phyloP scores from a whole-genome alignment of 53 echinoderm and acorn worm genomes.

The Mesocentrotus franciscanus region DNA sequence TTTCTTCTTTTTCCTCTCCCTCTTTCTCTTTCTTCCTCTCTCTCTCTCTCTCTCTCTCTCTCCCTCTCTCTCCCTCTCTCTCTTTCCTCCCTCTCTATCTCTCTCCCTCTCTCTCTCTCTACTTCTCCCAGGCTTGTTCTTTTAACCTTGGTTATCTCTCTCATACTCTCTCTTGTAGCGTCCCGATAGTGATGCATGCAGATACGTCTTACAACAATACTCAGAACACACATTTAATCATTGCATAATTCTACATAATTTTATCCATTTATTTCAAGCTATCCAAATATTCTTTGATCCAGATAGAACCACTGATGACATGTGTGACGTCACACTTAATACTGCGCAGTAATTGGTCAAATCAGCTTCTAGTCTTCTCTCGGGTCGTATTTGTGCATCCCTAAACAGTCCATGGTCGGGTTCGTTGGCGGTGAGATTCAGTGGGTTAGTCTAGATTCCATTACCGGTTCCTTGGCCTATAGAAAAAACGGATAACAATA shows the following conservation, averaged over 20 bases:
- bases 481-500: neutral
- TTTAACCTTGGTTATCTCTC: neutral
- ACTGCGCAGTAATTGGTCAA: slow-evolving; percentile 38
- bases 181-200: neutral
- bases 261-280: neutral
- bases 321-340: neutral
- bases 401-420: neutral
- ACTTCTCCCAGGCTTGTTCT: no score
- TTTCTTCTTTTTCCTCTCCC: no score
- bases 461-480: neutral
- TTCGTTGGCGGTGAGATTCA: neutral
- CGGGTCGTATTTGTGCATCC: neutral
- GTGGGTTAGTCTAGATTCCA: neutral
- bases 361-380: neutral
- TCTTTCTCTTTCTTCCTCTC: no score
- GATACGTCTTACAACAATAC: neutral
- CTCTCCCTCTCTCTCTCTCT: neutral
- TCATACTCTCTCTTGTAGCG: neutral
- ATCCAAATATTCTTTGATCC: neutral
- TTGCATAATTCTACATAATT: neutral
- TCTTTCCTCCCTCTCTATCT: neutral
- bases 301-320: neutral
- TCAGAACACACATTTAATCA: neutral
- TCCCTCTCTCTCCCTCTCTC: neutral
- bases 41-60: no score